Conservation (phyloP, 2,113 vertebrate species). For the Mirza zaza region DNA sequence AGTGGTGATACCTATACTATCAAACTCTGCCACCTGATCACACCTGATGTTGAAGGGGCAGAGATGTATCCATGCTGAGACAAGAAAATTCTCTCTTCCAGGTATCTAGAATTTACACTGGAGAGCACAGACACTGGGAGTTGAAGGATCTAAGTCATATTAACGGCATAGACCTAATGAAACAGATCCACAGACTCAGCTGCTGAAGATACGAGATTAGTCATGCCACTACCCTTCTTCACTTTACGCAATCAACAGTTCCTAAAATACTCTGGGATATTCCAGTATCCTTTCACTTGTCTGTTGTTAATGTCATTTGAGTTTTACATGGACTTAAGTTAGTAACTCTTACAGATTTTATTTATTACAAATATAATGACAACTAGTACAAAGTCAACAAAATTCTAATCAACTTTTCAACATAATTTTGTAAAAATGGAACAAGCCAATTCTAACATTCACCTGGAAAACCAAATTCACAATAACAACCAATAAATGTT, state of each 20-base stretch:
- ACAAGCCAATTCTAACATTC: not conserved
- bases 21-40: not conserved
- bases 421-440: not conserved
- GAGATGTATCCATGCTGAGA: not conserved
- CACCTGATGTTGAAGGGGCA: not conserved
- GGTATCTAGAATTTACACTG: not conserved
- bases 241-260: not conserved
- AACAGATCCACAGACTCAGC: no score
- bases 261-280: not conserved
- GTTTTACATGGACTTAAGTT: not conserved
- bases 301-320: not conserved
- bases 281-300: not conserved
- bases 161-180: not conserved
- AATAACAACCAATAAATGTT: not conserved
- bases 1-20: not conserved
- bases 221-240: not conserved
- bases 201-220: not conserved
- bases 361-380: not conserved
- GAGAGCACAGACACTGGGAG: not conserved
- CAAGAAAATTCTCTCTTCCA: not conserved
- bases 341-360: not conserved
- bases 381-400: not conserved
- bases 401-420: constrained; percentile 2
- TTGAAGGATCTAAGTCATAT: not conserved
- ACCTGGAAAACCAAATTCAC: not conserved